Base-by-base conservation (phyloP, 2,888 invertebrate genomes). In the Lasioglossum vierecki region DNA sequence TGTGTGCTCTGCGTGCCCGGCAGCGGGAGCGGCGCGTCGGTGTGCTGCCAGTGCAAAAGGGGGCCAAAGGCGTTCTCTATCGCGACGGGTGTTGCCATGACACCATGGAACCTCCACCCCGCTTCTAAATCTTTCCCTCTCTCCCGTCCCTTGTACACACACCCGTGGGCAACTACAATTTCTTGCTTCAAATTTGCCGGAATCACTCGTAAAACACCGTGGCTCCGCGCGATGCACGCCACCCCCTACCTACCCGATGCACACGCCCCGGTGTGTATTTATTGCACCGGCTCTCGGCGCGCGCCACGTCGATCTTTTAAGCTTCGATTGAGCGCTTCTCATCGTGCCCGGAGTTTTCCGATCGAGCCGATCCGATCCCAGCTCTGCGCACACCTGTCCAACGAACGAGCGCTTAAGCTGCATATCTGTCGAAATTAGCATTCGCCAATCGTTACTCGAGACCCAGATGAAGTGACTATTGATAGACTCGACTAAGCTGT, bases 71-170 rank as follows among this genome's bases (percentile, higher is more conserved):
- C 89, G 91, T 87, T 91, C 88, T 89, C 91, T 90, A 92, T 89
- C 88, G 88, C 90, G 90, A 89, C 90, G 94, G 94, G 94, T 94
- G 94, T 94, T 94, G 94, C 94, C 94, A 94, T 94, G 94, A 94
- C 94, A 94, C 94, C 94, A 93, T 92, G 92, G 88, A 92, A 93
- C 91, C 92, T 91, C 84, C 92, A 93, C 92, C 92, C 92, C 88
- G 85, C 90, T 89, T 91, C 90, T 88, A 91, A 91, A 91, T 91
- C 93, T 92, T 92, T 88, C 90, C 85, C 84, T 76, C 60, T 66
- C 66, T 30, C 18, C 81, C 30, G 30, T 53, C 79, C 53, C 88
- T 71, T 80, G 73, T 88, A 79, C 85, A 88, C 73, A 85, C 88
- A 76, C 79, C 85, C 79, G 41, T 66, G 82, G 88, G 80, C 35